Base-by-base conservation (phyloP, 2,888 invertebrate species). In the Dyspetes luteomarginatus region DNA sequence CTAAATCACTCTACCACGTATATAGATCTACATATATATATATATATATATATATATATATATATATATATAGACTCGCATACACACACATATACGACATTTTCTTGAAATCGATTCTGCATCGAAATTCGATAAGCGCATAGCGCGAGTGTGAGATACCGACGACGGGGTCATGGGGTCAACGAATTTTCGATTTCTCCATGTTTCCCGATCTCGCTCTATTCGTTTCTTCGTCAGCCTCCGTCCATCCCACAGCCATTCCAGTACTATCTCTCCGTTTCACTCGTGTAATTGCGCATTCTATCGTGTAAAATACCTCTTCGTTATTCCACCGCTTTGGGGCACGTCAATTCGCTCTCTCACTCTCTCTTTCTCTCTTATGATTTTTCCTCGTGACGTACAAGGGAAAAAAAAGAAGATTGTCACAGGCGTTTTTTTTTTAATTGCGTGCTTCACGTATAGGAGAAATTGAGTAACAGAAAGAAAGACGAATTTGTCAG, bases 131-230 rank as follows among this genome's bases (percentile, higher is more conserved):
- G 58, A 69, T 48, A 48, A 30, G 5, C 36, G 3, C 5, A 2
- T 36, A 36, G 55, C 52, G 15, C 17, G 15, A 22, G 41, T 30
- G 65, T 17, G 64, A 45, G 28, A 45, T 26, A 48, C 36, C 24
- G 64, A 56, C 26, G 30, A 28, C 17, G 60, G 36, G 52, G 68
- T 77, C 77, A 65, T n/a, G 19, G 58, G 78, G 77, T 81, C 81
- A 74, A 78, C 48, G 73, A 71, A 74, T 81, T 80, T 58, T 26
- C 60, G 15, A 3, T 50, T 5, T 22, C 45, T 48, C 48, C 28
- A 36, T 28, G 28, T 68, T 55, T 72, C 43, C 48, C 62, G 36
- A 48, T 56, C 55, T 50, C 41, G 48, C 55, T 55, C 69, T 3
- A 19, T 56, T 58, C 24, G 15, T 43, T 56, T 17, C 24, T 12